Conservation (phyloP, 2,888 invertebrate species). For the Tipula helvola region DNA sequence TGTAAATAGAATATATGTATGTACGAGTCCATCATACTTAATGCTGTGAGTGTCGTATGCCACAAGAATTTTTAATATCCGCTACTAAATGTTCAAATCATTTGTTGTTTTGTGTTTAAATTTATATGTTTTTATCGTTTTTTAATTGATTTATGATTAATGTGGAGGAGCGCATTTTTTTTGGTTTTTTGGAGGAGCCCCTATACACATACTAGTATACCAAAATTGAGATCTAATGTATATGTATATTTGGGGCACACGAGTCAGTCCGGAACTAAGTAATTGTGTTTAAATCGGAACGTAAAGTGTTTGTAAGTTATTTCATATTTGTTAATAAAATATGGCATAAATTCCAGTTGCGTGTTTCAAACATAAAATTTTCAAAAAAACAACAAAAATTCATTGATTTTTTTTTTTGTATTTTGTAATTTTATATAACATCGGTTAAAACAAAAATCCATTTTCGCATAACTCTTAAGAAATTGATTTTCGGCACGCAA, state of each 20-base stretch:
- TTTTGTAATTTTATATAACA: not conserved
- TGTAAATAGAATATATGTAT: not conserved
- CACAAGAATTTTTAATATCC: not conserved
- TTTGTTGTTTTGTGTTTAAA: not conserved
- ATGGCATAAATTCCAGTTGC: not conserved
- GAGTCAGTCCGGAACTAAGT: not conserved
- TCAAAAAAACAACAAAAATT: not conserved
- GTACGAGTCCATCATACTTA: not conserved
- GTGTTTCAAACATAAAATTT: not conserved
- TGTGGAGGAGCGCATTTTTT: not conserved
- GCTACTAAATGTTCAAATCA: not conserved
- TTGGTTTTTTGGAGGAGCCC: not conserved
- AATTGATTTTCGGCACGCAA: not conserved
- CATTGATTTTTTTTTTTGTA: not conserved
- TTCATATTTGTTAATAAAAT: not conserved
- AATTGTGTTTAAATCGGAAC: not conserved
- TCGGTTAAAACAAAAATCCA: not conserved
- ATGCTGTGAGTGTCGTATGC: not conserved
- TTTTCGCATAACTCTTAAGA: not conserved
- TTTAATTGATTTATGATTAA: not conserved
- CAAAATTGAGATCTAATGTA: not conserved
- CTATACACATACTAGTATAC: not conserved
- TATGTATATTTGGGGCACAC: not conserved
- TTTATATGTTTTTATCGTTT: not conserved
- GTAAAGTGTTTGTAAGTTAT: not conserved